Conservation (phyloP, 64 coral and sea anemone genomes). For the Stichodactyla helianthus region DNA sequence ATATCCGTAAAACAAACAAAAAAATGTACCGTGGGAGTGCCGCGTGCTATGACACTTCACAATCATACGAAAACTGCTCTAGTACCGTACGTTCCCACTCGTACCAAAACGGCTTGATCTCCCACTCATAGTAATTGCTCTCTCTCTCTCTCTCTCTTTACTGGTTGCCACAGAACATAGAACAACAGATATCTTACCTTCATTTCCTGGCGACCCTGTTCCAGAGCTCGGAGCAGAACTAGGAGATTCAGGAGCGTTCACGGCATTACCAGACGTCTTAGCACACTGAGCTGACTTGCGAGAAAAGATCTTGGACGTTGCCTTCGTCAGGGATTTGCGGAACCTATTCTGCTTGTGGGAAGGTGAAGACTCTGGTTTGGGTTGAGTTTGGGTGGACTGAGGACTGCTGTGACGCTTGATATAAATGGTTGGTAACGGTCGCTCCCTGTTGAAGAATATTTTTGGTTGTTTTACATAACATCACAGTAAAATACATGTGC, state of each 20-base stretch:
- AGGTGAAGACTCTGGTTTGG: slow-evolving; percentile 59
- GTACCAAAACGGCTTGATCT: no score
- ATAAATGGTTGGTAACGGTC: slow-evolving; percentile 69
- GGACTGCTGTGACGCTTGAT: slow-evolving; percentile 42
- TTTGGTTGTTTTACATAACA: neutral
- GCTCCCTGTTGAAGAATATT: slow-evolving; percentile 46
- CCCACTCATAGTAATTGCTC: no score
- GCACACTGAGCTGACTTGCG: slow-evolving; percentile 57
- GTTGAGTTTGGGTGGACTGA: slow-evolving; percentile 46
- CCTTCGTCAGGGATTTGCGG: slow-evolving; percentile 81
- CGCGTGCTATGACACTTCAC: no score
- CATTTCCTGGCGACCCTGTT: slow-evolving; percentile 54
- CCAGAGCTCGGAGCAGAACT: slow-evolving; percentile 55
- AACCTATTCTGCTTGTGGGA: slow-evolving; percentile 85
- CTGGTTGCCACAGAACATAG: no score
- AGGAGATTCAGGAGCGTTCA: slow-evolving; percentile 27
- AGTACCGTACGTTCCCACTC: no score
- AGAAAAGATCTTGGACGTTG: slow-evolving; percentile 93
- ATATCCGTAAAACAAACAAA: no score
- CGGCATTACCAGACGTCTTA: slow-evolving; percentile 25
- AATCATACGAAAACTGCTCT: no score
- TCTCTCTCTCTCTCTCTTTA: no score
- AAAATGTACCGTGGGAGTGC: no score
- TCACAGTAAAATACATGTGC: no score
- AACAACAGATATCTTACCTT: slow-evolving; percentile 15